Evolutionary conservation across 2,113 vertebrate genomes (phyloP).

Genomic region (Apodemus sylvaticus): DNA sequence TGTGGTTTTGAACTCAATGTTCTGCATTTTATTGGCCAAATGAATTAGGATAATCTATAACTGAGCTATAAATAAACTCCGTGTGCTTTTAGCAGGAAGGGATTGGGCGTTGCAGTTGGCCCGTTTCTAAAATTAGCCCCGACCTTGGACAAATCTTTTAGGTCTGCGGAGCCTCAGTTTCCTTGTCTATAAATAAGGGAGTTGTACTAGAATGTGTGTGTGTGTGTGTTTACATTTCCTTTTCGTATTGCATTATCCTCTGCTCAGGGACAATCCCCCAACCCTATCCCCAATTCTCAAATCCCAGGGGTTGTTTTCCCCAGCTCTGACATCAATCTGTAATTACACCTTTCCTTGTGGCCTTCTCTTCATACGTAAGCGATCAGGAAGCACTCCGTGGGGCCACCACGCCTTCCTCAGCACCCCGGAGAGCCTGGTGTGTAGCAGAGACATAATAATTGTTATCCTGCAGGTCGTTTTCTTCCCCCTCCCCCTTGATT

Average conservation of each 20-base stretch:
- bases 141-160: conserved; percentile 9
- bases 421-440: neutral
- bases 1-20: conserved; percentile 57
- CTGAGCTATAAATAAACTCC: conserved; percentile 59
- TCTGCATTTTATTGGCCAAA: conserved; percentile 21
- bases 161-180: conserved; percentile 29
- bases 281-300: neutral
- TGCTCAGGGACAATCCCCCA: neutral
- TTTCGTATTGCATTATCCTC: neutral
- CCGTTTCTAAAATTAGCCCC: conserved; percentile 35
- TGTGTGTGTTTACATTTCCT: neutral
- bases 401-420: neutral
- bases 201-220: neutral
- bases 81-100: conserved; percentile 47
- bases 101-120: neutral
- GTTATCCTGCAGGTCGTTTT: neutral
- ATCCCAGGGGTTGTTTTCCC: neutral
- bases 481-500: neutral
- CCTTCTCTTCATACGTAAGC: neutral
- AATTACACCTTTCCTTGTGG: neutral
- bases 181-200: neutral
- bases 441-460: neutral
- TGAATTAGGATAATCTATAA: conserved; percentile 34
- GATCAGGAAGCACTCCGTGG: neutral
- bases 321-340: neutral